A percentile compares a stretch with the other conserved stretches of the same genome.
Conservation (phyloP, 2,113 vertebrate genomes). For the Catharus fuscescens region DNA sequence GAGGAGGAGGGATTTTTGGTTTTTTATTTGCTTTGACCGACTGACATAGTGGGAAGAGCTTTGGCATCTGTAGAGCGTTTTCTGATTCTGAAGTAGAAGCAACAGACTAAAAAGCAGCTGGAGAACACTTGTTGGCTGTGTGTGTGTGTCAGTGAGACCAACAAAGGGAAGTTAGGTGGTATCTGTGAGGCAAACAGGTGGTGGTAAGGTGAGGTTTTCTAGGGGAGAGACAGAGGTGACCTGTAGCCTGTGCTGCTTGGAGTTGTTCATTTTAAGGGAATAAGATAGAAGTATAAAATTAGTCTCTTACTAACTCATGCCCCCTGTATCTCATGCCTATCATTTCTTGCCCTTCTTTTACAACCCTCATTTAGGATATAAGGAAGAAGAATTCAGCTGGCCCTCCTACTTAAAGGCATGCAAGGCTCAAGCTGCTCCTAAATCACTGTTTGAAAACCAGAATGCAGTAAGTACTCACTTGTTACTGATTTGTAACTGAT, state of each 20-base stretch:
- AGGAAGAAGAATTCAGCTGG: conserved; percentile 88
- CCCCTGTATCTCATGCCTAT: not conserved
- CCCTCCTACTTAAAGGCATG: conserved; percentile 82
- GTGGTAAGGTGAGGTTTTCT: not conserved
- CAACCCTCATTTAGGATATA: conserved; percentile 73
- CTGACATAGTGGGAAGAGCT: not conserved
- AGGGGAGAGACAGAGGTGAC: not conserved
- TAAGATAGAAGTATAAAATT: not conserved
- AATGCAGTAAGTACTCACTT: conserved; percentile 78
- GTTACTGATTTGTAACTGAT: not conserved
- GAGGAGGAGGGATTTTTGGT: not conserved
- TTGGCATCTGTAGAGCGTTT: not conserved
- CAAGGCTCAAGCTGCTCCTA: conserved; percentile 86
- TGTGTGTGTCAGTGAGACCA: not conserved
- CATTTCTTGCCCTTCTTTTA: not conserved
- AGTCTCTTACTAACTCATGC: not conserved
- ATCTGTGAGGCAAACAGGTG: not conserved
- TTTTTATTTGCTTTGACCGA: not conserved
- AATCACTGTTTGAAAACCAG: conserved; percentile 88
- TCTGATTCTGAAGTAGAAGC: not conserved
- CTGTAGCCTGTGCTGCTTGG: not conserved
- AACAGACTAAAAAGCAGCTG: not conserved
- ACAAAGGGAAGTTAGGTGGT: not conserved
- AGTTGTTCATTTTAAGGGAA: not conserved
- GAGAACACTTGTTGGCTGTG: not conserved